These are phyloP conservation scores for Micronisus gabar DNA, from an alignment of 2,113 vertebrate species.

Conservation along the genomic window DNA sequence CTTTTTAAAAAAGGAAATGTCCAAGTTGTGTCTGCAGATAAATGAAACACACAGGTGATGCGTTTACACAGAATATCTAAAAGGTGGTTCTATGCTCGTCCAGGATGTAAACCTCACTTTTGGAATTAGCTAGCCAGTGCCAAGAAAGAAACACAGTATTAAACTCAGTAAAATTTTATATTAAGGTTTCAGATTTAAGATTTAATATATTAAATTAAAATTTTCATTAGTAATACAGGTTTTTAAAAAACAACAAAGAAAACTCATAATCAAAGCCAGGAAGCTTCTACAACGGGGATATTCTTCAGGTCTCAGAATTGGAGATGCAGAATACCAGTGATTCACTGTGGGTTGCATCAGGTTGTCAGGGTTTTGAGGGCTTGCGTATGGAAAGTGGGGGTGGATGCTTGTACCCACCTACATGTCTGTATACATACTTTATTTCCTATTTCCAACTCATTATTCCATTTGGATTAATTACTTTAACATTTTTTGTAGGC, in stretches of 20 bases:
- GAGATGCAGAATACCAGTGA: neutral
- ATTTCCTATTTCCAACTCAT: neutral
- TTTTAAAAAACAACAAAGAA: neutral
- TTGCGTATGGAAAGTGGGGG: neutral
- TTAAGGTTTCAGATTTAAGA: neutral
- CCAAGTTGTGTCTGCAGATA: neutral
- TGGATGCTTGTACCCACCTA: neutral
- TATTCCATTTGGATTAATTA: neutral
- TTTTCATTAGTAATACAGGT: neutral
- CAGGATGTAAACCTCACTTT: neutral
- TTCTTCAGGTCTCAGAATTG: neutral
- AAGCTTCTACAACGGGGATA: neutral
- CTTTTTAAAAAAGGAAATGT: neutral
- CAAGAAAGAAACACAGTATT: neutral
- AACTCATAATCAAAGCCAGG: rapidly evolving
- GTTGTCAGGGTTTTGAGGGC: neutral
- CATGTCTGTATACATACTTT: neutral
- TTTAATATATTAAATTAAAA: neutral
- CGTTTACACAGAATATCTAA: neutral
- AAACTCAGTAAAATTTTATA: neutral
- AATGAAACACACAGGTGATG: neutral
- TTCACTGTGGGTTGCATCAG: neutral
- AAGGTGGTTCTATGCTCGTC: neutral
- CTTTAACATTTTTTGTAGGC: neutral
- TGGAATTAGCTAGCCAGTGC: too few species aligned